These are phyloP conservation scores for Fulmarus glacialis DNA, from an alignment of 2,113 vertebrate genomes.

Conservation along the genomic window DNA sequence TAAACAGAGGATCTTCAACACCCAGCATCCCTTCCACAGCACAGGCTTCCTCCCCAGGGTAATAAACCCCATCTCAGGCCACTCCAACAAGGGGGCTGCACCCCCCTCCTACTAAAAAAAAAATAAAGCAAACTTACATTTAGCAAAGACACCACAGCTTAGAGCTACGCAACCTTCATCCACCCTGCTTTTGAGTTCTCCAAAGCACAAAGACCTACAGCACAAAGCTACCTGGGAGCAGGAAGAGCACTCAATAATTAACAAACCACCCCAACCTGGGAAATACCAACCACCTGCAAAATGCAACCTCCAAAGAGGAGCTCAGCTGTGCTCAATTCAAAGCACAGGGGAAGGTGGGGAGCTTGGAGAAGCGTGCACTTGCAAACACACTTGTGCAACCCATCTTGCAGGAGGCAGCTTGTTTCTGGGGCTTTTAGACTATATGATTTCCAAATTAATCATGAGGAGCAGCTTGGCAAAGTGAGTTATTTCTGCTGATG, in stretches of 20 bases:
- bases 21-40: fast-evolving
- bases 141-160: fast-evolving
- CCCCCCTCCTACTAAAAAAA: not conserved
- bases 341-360: fast-evolving
- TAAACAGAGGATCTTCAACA: not conserved
- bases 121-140: not conserved
- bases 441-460: not conserved
- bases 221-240: not conserved
- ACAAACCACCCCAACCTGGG: not conserved
- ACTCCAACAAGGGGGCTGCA: too few species aligned
- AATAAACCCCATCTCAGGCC: not conserved
- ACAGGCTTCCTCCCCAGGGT: not conserved
- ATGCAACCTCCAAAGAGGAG: not conserved
- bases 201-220: too few species aligned
- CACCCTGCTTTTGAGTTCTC: fast-evolving
- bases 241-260: not conserved
- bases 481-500: not conserved
- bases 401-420: not conserved
- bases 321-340: not conserved
- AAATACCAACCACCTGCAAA: too few species aligned
- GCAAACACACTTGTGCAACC: too few species aligned
- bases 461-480: not conserved
- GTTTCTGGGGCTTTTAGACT: not conserved
- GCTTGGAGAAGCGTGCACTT: fast-evolving
- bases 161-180: fast-evolving